Evolutionary conservation across 2,888 invertebrate genomes (phyloP).

Genomic region (Cosmia pyralina): DNA sequence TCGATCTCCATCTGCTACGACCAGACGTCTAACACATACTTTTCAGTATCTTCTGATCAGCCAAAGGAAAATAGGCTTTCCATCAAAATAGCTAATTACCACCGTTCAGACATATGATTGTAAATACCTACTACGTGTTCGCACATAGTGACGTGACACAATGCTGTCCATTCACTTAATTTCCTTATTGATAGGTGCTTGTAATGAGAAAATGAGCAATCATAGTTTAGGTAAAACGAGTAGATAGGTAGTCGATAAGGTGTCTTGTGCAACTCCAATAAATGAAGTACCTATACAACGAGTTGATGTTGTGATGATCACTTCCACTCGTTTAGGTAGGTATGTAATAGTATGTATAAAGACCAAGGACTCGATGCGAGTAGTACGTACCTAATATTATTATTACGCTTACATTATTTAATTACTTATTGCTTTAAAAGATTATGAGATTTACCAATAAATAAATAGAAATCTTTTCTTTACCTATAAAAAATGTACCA

Average conservation of each 20-base stretch:
- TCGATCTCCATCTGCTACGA: conserved; percentile 86
- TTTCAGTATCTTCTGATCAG: conserved; percentile 8
- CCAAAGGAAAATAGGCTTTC: conserved; percentile 48
- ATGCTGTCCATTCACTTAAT: conserved; percentile 75
- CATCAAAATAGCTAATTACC: conserved; percentile 24
- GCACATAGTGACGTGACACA: conserved; percentile 68
- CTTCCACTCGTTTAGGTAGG: conserved; percentile 73
- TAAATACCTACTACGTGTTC: conserved; percentile 64
- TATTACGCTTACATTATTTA: conserved; percentile 74
- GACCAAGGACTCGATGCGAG: conserved; percentile 67
- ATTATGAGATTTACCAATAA: conserved; percentile 60
- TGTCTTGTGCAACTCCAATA: conserved; percentile 76
- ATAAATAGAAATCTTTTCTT: conserved; percentile 64
- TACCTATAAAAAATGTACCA: conserved; percentile 60
- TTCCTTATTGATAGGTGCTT: conserved; percentile 80
- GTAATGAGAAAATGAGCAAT: conserved; percentile 76
- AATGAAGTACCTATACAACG: conserved; percentile 79
- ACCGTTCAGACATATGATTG: conserved; percentile 39
- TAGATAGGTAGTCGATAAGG: conserved; percentile 70
- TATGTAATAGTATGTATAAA: conserved; percentile 51
- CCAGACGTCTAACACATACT: conserved; percentile 81
- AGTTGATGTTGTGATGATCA: conserved; percentile 74
- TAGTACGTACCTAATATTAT: conserved; percentile 69
- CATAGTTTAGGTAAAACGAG: conserved; percentile 72
- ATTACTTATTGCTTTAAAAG: conserved; percentile 68